Evolutionary conservation across 2,797 vertebrate genomes (phyloP), one percentile per base, ranked within the genome.

Genomic region (Notoglanidium macrostoma): DNA sequence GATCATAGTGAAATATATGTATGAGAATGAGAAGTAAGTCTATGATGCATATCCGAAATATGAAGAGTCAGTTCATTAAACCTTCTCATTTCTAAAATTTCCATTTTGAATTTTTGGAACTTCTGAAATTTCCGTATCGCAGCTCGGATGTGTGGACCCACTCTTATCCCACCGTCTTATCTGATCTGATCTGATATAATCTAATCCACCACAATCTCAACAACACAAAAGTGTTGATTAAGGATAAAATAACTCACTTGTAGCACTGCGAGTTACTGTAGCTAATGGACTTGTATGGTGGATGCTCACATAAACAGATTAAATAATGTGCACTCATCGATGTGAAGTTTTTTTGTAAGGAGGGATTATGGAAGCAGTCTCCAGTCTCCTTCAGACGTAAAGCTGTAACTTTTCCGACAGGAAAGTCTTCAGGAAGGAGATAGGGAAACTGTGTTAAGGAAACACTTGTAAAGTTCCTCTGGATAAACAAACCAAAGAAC

Each of bases 11-110:
- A 99, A 97, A 94, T 97, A 97, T 90, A 94, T 97, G 14, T 97
- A 97, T 0, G 98, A 99, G 94, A 99, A 99, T 87, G 91, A 97
- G 70, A 95, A 96, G 98, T 99, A 96, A 97, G 98, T 98, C 65
- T 17, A 15, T 26, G 7, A 2, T 63, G 40, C 2, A 5, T 5
- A 9, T 29, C 12, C 0, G 2, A 55, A 32, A 21, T 4, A 79
- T 32, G 7, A 79, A 23, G 19, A 3, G 19, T 35, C 54, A 35
- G 1, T 21, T 54, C 32, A 19, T 32, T 32, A 32, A 26, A 23
- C 1, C 40, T 44, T 73, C 70, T 46, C 70, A 19, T 74, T 74
- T 46, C 40, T 49, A 49, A 54, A n/a, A 23, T 23, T 73, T 73
- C 72, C 5, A 46, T 8, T 19, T 35, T 1, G 32, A 44, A 26